Base-by-base conservation (phyloP, 2,888 invertebrate species). In the Meganola albula region DNA sequence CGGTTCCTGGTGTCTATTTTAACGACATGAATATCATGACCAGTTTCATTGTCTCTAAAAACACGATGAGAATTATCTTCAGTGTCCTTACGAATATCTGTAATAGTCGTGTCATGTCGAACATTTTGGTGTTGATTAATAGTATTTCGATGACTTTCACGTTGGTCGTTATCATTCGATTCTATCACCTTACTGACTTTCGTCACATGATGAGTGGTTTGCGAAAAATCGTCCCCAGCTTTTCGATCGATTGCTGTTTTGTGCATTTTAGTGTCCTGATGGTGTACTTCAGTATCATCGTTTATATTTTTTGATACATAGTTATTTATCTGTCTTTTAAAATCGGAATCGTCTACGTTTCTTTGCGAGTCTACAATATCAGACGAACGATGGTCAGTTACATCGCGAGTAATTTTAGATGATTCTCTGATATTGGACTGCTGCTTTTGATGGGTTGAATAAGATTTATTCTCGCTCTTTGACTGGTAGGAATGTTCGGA, bases 281-380 rank as follows among this genome's bases (percentile, higher is more conserved):
- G 40, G 2, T 60, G 49, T 14, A 44, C 51, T 31, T 60, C 47
- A 5, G 42, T 43, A 32, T 43, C 34, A n/a, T 60, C 52, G 21
- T 60, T 56, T 18, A 45, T 39, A 30, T 62, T 51, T 31, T 35
- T 40, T 6, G 40, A 39, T 5, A 50, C 41, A 31, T 58, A 55
- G 26, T 63, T 53, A 12, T 48, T 48, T 28, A 63, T 43, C 40
- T 64, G 61, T 33, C 53, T 64, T 40, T 59, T 67, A 26, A 74
- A 74, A 51, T 84, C 82, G 31, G 53, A 32, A 26, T 75, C 71
- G 43, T 83, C 80, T 31, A 67, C 65, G n/a, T 59, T 54, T 51
- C 64, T 74, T 43, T 80, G 83, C 20, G 74, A 67, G 42, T 79
- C 74, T 1, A 78, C 78, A 12, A 78, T 78, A 29, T 79, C 59